Base-by-base conservation (phyloP, 2,888 invertebrate species). In the Drosophila dives region DNA sequence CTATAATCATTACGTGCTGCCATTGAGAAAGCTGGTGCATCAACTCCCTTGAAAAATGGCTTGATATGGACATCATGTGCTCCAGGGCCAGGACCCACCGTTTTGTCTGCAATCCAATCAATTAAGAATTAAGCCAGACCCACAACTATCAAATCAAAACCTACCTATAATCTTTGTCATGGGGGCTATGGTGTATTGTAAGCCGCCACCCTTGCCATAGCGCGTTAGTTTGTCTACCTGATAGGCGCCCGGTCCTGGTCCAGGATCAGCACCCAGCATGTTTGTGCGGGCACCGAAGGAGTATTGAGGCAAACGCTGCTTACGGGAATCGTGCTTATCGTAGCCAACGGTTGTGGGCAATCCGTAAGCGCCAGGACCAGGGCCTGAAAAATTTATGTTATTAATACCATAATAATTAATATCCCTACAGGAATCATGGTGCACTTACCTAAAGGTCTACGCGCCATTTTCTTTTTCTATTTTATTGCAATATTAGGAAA, bases 281-380 rank as follows among this genome's bases (percentile, higher is more conserved):
- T 64, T 64, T 10, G 86, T 74, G 15, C 91, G 83, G 8, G 66
- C 71, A 32, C 91, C 92, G 60, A 93, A 91, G 7, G 93, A 91
- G 70, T 91, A 93, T 64, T 92, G 91, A 0, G 93, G 95, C 84
- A 93, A 92, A 38, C 95, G 93, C 60, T 92, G 91, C 53, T 93
- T 93, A 0, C 94, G 94, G 20, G 92, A 91, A 90, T 95, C 95
- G 88, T 95, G 95, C 7, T 93, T 92, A 0, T 93, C 91, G 78
- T 93, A 95, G 8, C 95, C 95, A 8, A 95, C 93, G 15, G 94
- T 93, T 2, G 94, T 87, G 26, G 95, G 95, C 49, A 95, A 91
- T 80, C 92, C 87, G 82, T 95, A 95, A 34, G 94, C 94, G 17
- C 94, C 94, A 20, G 95, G 95, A 59, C 95, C 95, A 76, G 95